Conservation (phyloP, 2,797 vertebrate genomes). For the Muscicapa comitata region DNA sequence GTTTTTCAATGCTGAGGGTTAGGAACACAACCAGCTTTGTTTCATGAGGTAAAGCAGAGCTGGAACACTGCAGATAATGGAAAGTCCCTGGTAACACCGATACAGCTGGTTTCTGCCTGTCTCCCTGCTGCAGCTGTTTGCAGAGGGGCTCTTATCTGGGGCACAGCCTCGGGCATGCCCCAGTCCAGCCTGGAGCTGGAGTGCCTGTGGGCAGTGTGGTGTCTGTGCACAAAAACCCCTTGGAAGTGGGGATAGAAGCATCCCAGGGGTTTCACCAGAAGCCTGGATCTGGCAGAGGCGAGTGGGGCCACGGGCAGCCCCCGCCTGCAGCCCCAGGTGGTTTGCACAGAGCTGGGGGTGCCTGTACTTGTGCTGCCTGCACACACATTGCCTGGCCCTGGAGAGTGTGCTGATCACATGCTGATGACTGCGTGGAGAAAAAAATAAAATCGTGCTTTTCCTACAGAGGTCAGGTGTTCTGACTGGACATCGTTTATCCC, state of each 20-base stretch:
- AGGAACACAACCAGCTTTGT: conserved; percentile 40
- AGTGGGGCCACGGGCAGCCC: background rate
- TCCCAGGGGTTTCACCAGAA: rapidly evolving
- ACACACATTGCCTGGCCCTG: background rate
- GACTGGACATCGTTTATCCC: background rate
- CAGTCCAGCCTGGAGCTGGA: background rate
- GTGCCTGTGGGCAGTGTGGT: background rate
- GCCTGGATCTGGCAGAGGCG: background rate
- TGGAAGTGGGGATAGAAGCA: background rate
- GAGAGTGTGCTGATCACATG: background rate
- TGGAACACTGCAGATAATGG: conserved; percentile 43
- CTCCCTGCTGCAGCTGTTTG: conserved; percentile 11
- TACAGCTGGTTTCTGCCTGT: conserved; percentile 10
- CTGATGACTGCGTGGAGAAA: background rate
- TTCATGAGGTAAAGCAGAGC: conserved; percentile 42
- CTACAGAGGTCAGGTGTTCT: background rate
- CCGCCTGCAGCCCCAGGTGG: rapidly evolving
- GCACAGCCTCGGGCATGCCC: background rate
- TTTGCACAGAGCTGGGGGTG: background rate
- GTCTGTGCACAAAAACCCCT: background rate
- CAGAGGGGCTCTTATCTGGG: background rate
- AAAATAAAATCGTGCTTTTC: background rate
- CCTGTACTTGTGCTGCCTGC: background rate
- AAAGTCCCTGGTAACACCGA: conserved; percentile 53
- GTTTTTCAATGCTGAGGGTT: conserved; percentile 18